Evolutionary conservation across 2,888 invertebrate genomes (phyloP).

Genomic region (Timandra comae): DNA sequence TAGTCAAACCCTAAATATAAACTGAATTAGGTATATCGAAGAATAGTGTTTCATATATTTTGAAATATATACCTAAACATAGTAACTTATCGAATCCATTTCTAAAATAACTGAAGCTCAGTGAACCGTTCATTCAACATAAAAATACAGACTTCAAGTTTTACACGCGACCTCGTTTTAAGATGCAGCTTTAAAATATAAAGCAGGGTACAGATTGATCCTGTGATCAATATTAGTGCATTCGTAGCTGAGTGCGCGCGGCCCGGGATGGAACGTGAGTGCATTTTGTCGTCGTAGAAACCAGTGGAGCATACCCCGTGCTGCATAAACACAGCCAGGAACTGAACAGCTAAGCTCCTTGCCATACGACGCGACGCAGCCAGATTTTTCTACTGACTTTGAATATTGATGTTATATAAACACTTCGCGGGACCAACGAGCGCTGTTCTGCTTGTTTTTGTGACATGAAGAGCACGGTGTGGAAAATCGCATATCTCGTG

Average conservation of each 20-base stretch:
- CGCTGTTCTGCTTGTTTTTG: slow-evolving; percentile 26
- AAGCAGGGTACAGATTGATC: slow-evolving; percentile 33
- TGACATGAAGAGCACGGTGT: slow-evolving; percentile 26
- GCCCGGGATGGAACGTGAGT: slow-evolving; percentile 56
- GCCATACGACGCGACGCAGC: slow-evolving; percentile 27
- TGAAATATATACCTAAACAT: too few species aligned
- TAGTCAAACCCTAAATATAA: too few species aligned
- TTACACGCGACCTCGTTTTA: slow-evolving; percentile 19
- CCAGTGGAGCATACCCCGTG: slow-evolving; percentile 51
- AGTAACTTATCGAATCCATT: slow-evolving; percentile 4
- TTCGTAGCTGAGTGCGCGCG: slow-evolving; percentile 51
- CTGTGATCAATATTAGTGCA: slow-evolving; percentile 61
- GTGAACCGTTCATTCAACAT: slow-evolving; percentile 14
- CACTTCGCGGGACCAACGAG: slow-evolving; percentile 23
- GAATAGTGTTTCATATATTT: too few species aligned
- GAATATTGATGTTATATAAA: slow-evolving; percentile 60
- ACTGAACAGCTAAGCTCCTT: slow-evolving; percentile 41
- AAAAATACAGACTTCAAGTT: slow-evolving; percentile 16
- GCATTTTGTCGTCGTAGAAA: slow-evolving; percentile 70
- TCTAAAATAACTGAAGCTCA: slow-evolving; percentile 14
- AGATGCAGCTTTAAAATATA: slow-evolving; percentile 24
- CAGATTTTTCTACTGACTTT: slow-evolving; percentile 55
- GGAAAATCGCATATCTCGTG: slow-evolving; percentile 21
- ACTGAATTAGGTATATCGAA: too few species aligned
- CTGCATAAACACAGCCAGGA: slow-evolving; percentile 56